Percentiles rank a stretch among this genome's conserved stretches.
These are phyloP conservation scores for Opisthograptis luteolata DNA, from an alignment of 2,888 invertebrate genomes.

Conservation along the genomic window DNA sequence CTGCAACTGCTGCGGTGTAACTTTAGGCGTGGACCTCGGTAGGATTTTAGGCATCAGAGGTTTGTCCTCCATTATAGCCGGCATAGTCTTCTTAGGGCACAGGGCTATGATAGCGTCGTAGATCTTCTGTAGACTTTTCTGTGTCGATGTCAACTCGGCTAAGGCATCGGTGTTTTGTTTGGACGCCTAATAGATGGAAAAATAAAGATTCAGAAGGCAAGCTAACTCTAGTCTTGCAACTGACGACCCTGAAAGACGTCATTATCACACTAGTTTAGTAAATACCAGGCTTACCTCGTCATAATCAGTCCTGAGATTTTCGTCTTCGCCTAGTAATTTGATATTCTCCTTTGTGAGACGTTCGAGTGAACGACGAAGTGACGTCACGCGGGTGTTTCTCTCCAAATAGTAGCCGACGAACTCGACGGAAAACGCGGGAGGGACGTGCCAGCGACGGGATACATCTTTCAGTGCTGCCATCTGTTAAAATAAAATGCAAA, in stretches of 20 bases:
- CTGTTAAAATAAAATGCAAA: conserved; percentile 45
- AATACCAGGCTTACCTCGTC: conserved; percentile 90
- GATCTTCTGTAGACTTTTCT: conserved; percentile 85
- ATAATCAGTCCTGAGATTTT: conserved; percentile 89
- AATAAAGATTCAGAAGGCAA: neutral
- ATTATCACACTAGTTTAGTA: no score
- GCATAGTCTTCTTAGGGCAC: conserved; percentile 85
- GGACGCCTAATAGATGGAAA: conserved; percentile 57
- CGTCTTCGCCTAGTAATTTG: conserved; percentile 90
- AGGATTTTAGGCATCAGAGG: conserved; percentile 65
- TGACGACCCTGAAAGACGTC: no score
- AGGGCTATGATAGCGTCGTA: conserved; percentile 85
- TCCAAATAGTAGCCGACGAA: conserved; percentile 97
- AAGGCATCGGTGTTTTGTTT: conserved; percentile 86
- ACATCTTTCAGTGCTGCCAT: conserved; percentile 92
- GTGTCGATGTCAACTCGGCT: conserved; percentile 83
- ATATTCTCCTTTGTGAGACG: conserved; percentile 90
- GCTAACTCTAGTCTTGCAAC: no score
- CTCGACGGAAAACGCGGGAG: conserved; percentile 96
- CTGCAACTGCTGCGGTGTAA: conserved; percentile 74
- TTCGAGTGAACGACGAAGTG: conserved; percentile 90
- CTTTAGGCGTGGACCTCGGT: conserved; percentile 70
- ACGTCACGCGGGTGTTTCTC: conserved; percentile 91
- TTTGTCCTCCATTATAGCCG: conserved; percentile 79
- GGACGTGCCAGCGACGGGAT: conserved; percentile 96